Conservation (phyloP, 2,888 invertebrate genomes). For the Emmelina monodactyla region DNA sequence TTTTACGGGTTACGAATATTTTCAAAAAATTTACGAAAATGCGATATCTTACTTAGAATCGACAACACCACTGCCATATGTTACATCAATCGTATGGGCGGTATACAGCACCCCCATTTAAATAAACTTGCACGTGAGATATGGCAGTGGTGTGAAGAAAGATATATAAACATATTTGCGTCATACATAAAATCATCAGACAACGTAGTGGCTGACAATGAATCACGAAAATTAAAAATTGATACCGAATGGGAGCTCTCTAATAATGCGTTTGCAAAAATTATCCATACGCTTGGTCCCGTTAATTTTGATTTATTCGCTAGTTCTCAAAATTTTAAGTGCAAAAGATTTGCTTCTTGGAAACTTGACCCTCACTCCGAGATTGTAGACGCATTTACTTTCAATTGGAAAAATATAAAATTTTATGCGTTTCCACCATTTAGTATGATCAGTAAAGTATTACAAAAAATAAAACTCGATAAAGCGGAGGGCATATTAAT, state of each 20-base stretch:
- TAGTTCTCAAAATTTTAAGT: background rate
- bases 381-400: too few species aligned
- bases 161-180: background rate
- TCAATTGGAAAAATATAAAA: too few species aligned
- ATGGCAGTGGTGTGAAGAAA: background rate
- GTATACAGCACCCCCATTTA: background rate
- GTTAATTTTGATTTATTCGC: constrained; percentile 1
- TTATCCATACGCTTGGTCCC: background rate
- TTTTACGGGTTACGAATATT: background rate
- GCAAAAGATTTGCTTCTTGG: too few species aligned
- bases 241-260: background rate
- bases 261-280: background rate
- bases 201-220: background rate
- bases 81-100: background rate
- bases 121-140: background rate
- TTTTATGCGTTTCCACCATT: too few species aligned
- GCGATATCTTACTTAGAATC: background rate
- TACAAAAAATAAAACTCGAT: too few species aligned
- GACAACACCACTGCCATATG: constrained; percentile 1
- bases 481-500: background rate
- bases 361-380: too few species aligned
- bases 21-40: background rate
- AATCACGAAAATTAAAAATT: background rate
- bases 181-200: background rate
- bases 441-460: background rate